Base-by-base conservation (phyloP, 2,113 vertebrate species). In the Arenaria interpres region DNA sequence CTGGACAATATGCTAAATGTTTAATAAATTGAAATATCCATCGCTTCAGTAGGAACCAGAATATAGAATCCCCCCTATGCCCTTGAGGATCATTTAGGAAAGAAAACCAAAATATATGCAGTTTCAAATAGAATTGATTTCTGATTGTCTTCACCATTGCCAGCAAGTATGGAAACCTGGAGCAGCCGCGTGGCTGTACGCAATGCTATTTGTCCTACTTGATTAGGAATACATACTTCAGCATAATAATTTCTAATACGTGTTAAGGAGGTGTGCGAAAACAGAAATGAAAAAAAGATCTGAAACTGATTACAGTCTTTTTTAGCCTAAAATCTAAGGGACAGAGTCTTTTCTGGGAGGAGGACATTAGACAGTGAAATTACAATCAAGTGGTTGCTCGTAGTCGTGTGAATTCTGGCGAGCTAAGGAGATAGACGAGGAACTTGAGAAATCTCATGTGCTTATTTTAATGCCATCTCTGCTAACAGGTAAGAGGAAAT, bases 131-230 rank as follows among this genome's bases (percentile, higher is more conserved):
- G 19, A 46, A 79, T 37, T 63, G 16, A n/a, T 48, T 88, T 85
- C 32, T 63, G 32, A 82, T 54, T 85, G 24, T 57, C 32, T 67
- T 88, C 46, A 20, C 17, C 46, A 2, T 10, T 45, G 37, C n/a
- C 51, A 33, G 9, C 50, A 54, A 21, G n/a, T 41, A 10, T 46
- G 53, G 68, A 76, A 92, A 33, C 24, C 37, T 75, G 69, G 60
- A 75, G 48, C 32, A 74, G 56, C 32, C 4, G 6, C 14, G 30
- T 57, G 37, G 19, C 62, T 28, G 35, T 28, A 60, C 0, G 0
- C 60, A 41, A 3, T 72, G 37, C 13, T 72, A 0, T 62, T 67
- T 91, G n/a, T 64, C 39, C 30, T 46, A 4, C 63, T 81, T 71
- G 53, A 33, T 87, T 71, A 54, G 22, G 46, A 64, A 27, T 53